Evolutionary conservation across 2,113 vertebrate species (phyloP), one percentile per base, ranked within the genome.

Genomic region (Actenoides hombroni): DNA sequence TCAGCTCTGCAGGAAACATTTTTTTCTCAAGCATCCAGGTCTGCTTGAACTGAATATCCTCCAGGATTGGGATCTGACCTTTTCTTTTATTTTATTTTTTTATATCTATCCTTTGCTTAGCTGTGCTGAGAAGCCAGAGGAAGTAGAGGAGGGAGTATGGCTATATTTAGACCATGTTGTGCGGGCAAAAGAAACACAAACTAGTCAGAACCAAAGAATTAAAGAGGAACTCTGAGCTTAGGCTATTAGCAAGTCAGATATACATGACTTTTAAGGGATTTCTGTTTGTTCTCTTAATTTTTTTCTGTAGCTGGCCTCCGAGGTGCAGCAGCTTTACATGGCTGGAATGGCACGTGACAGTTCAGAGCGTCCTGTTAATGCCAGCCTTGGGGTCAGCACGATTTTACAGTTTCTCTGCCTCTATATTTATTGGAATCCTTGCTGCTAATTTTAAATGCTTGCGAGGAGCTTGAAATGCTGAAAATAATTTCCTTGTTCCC

Each of bases 261-360:
- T 23, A 21, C 0, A 23, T 46, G 57, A 7, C 29, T 60, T 82
- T 60, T 1, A 8, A 54, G 13, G 1, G 0, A 24, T 70, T 63
- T 61, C 40, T 59, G 16, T n/a, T 67, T 23, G 33, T 57, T 69
- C 40, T 57, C 68, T 53, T 35, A 48, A 4, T 26, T 31, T 57
- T 28, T 17, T 31, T 56, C n/a, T 54, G 6, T 26, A 20, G 2
- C 13, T 33, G 21, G 5, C 3, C 39, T 6, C 21, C 19, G 39
- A 35, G 69, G 23, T 15, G 76, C n/a, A 49, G 68, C 19, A 16
- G 64, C 75, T 88, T 83, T 16, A 54, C 79, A 48, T 51, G 67
- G 42, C 86, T 71, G 88, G 82, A 49, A 4, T 13, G 28, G n/a
- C 74, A 53, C 0, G 0, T 19, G 71, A 5, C 6, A 3, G 13